Base-by-base conservation (phyloP, 2,888 invertebrate species). In the Calliphora vomitoria region DNA sequence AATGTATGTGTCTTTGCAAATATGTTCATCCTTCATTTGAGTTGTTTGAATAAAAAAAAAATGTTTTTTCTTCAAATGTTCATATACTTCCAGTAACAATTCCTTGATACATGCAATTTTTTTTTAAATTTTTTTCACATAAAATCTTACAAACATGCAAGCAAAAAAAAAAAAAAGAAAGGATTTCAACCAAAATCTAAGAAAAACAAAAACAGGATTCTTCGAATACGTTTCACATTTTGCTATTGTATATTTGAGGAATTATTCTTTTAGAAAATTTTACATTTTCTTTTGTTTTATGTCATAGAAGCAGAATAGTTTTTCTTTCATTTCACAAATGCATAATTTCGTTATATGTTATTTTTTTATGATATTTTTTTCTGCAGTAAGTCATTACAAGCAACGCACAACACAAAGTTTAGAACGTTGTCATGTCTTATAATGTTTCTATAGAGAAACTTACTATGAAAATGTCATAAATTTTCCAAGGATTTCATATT, bases 401-500 rank as follows among this genome's bases (percentile, higher is more conserved):
- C 25, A 55, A 31, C 71, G 66, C 35, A 20, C 62, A 25, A 20
- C 58, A 58, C 25, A 79, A 75, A 87, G 82, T 87, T 85, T 79
- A 75, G 44, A 85, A 81, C 66, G 81, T 85, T 87, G 85, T 71
- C 85, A 74, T 68, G 71, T 82, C 72, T 85, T 69, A 47, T 53
- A 62, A 78, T 69, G 60, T 78, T 60, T 76, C 25, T 62, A 82
- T 58, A 47, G 1, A 41, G 66, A 74, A 66, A 75, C 18, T 41
- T 74, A 18, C 66, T 58, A 69, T 85, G 47, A 81, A 87, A 87
- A 84, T 88, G 85, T 89, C 86, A 88, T 89, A 89, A 89, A 89
- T 89, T 88, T 88, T 82, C 75, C 76, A 83, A 88, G 89, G 85
- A 89, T 88, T 88, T 88, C 82, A 88, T 85, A 87, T 87, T 87